Percentiles rank a stretch among this genome's conserved stretches.
phyloP scores from a whole-genome alignment of 2,113 vertebrate genomes.

The Sclerurus mexicanus region DNA sequence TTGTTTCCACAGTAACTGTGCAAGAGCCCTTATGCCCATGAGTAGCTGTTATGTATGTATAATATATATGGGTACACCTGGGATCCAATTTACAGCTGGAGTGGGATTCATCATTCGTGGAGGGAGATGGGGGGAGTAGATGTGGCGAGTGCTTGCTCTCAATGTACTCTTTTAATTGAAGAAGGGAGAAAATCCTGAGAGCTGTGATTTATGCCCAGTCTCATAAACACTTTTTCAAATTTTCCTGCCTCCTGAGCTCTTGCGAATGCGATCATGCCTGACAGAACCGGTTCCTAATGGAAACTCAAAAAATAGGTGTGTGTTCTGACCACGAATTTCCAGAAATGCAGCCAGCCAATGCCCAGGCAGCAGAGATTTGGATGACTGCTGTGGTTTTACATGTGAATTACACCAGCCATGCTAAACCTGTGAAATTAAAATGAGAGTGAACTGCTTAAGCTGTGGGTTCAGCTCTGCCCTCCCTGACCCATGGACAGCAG shows the following conservation, averaged over 20 bases:
- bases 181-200: not conserved
- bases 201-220: slow-evolving; percentile 9
- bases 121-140: not conserved
- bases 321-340: slow-evolving; percentile 52
- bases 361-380: slow-evolving; percentile 23
- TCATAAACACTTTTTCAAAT: slow-evolving; percentile 46
- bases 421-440: slow-evolving; percentile 31
- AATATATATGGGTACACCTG: slow-evolving; percentile 1
- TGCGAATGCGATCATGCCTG: not conserved
- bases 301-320: slow-evolving; percentile 49
- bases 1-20: slow-evolving; percentile 62
- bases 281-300: slow-evolving; percentile 52
- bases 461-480: not conserved
- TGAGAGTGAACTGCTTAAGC: slow-evolving; percentile 2
- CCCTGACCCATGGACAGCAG: not conserved
- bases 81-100: slow-evolving; percentile 25
- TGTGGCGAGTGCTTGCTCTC: not conserved
- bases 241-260: slow-evolving; percentile 54
- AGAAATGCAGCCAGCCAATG: slow-evolving; percentile 54
- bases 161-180: slow-evolving; percentile 12
- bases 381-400: slow-evolving; percentile 22
- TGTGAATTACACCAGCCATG: not conserved
- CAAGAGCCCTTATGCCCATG: slow-evolving; percentile 8
- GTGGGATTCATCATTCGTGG: slow-evolving; percentile 8
- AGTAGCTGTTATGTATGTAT: slow-evolving; percentile 36